Evolutionary conservation across 2,113 vertebrate genomes (phyloP), one percentile per base, ranked within the genome.

Genomic region (Laticauda colubrina): DNA sequence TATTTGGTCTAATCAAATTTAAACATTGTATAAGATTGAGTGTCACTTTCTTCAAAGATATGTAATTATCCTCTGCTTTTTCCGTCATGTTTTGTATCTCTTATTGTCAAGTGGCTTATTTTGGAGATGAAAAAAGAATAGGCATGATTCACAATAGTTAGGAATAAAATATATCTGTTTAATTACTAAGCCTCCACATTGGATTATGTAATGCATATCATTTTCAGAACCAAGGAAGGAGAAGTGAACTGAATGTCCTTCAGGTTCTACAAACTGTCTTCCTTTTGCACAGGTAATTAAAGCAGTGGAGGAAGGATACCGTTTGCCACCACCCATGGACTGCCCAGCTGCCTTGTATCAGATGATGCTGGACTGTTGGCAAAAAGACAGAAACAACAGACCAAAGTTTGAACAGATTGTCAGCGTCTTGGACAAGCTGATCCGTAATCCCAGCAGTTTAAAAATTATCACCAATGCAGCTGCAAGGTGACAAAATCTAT

Each of bases 331-430:
- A 39, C 99, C 99, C 86, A 99, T 99, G 99, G 99, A 99, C 98
- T 99, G 99, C 96, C 99, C 99, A 88, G 99, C 99, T 93, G 98
- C 98, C 45, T 98, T 99, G 89, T 99, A 99, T 96, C 99, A 99
- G 97, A 97, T 99, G 96, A 99, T 99, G 99, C 96, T 99, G 95
- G 99, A 99, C 98, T 99, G 99, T 95, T 99, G 99, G 99, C 99
- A 99, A 97, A 99, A 99, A 91, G 99, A 99, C 97, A 98, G 99
- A 89, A 99, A 99, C 97, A 99, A 99, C 97, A 98, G 99, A 89
- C 99, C 99, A 45, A 99, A 99, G 96, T 99, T 99, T 97, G 99
- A 99, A 96, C 98, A 99, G 98, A 99, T 99, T 90, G 99, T 99
- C 97, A 99, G 98, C 98, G 99, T 99, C 96, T 97, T 99, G 97